Evolutionary conservation across 1,140 invertebrate genomes (phyloP).

Genomic region (Sarcophaga peregrina): DNA sequence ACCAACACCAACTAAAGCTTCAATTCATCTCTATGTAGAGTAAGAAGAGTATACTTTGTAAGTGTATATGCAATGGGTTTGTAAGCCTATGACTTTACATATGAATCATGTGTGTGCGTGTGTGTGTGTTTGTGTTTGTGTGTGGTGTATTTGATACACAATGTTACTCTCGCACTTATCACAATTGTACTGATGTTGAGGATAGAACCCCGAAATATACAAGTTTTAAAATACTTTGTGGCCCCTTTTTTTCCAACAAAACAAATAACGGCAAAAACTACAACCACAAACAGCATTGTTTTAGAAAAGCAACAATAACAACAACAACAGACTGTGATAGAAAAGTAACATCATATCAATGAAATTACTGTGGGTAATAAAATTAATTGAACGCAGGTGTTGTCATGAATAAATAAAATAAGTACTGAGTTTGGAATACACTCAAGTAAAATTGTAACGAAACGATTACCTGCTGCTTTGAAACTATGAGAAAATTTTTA

Average conservation of each 20-base stretch:
- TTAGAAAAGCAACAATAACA: too few species aligned
- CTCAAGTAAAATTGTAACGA: too few species aligned
- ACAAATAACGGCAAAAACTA: background rate
- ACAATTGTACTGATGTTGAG: background rate
- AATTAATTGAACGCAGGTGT: too few species aligned
- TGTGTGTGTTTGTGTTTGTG: background rate
- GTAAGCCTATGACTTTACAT: background rate
- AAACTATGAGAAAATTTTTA: too few species aligned
- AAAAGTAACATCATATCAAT: background rate
- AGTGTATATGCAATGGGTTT: too few species aligned
- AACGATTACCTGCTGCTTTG: too few species aligned
- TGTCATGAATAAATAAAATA: too few species aligned
- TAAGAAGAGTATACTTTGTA: too few species aligned
- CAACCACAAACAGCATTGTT: background rate
- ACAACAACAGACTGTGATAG: background rate
- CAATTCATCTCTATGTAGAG: too few species aligned
- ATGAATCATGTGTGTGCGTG: background rate
- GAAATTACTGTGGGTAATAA: too few species aligned
- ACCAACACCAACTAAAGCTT: too few species aligned
- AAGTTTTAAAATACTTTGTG: constrained; percentile 9
- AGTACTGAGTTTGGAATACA: too few species aligned
- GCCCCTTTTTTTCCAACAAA: constrained; percentile 8
- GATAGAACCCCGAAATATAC: background rate
- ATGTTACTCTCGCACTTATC: background rate
- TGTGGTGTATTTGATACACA: background rate